Evolutionary conservation across 2,797 vertebrate genomes (phyloP).

Genomic region (Lithobates sylvaticus): DNA sequence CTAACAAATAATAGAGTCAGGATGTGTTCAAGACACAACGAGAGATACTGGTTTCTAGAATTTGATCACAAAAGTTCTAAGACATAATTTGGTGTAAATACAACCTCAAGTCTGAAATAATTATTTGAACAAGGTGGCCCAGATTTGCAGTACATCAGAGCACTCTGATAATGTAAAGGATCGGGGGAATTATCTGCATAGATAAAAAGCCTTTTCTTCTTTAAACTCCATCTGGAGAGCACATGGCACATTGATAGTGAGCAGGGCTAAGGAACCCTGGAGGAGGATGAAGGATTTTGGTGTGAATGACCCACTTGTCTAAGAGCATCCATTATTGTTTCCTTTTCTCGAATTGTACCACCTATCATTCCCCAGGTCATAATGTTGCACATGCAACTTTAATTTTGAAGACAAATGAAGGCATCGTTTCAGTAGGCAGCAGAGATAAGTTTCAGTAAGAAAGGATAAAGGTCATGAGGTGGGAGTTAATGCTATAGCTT

Average conservation of each 20-base stretch:
- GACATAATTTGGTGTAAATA: too few relatives aligned
- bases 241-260: constrained; percentile 6
- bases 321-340: not conserved
- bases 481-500: not conserved
- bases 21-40: too few relatives aligned
- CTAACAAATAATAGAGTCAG: too few relatives aligned
- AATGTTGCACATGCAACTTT: constrained; percentile 9
- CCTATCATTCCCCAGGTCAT: not conserved
- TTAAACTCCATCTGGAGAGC: not conserved
- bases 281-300: not conserved
- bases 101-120: too few relatives aligned
- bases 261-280: not conserved
- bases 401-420: constrained; percentile 39
- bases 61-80: too few relatives aligned
- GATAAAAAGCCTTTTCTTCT: too few relatives aligned
- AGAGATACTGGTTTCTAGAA: too few relatives aligned
- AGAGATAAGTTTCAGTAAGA: constrained; percentile 13
- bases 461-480: not conserved
- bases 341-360: not conserved
- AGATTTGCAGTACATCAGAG: too few relatives aligned
- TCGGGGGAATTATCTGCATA: too few relatives aligned
- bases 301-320: not conserved
- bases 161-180: too few relatives aligned
- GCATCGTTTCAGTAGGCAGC: not conserved
- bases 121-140: too few relatives aligned